Evolutionary conservation across 2,797 vertebrate genomes (phyloP).

Genomic region (Gymnopithys bicolor): DNA sequence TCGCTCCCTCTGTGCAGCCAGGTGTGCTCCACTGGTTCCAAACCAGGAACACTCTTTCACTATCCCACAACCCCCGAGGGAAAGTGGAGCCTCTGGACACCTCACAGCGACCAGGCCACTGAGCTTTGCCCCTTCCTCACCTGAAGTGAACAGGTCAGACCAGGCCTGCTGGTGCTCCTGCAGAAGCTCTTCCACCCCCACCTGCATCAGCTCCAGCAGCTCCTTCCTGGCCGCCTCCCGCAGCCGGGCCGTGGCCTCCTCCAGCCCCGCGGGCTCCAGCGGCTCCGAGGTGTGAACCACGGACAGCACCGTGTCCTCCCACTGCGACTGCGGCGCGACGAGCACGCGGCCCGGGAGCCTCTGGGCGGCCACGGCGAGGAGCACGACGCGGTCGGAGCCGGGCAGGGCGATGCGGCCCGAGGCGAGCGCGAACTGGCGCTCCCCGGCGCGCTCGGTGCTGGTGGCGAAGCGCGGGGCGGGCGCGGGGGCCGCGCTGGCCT

Average conservation of each 20-base stretch:
- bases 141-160: conserved; percentile 94
- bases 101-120: not conserved
- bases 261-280: conserved; percentile 79
- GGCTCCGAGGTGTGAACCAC: conserved; percentile 88
- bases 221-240: conserved; percentile 87
- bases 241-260: conserved; percentile 83
- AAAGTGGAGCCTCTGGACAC: not conserved
- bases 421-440: conserved; percentile 87
- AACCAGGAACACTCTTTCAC: not conserved
- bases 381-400: conserved; percentile 78
- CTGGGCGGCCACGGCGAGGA: conserved; percentile 88
- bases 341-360: conserved; percentile 84
- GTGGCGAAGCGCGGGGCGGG: conserved; percentile 77
- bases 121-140: conserved; percentile 67
- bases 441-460: conserved; percentile 72
- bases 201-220: conserved; percentile 86
- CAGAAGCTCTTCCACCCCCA: conserved; percentile 83
- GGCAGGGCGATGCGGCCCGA: conserved; percentile 82
- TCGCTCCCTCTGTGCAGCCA: not conserved
- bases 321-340: conserved; percentile 85
- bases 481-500: conserved; percentile 66
- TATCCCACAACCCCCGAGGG: not conserved
- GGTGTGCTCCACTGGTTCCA: not conserved
- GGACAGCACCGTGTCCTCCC: conserved; percentile 84
- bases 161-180: conserved; percentile 90